A percentile compares a stretch with the other conserved stretches of the same genome.
These are phyloP conservation scores for Blera fallax DNA, from an alignment of 2,888 invertebrate species.

Conservation along the genomic window DNA sequence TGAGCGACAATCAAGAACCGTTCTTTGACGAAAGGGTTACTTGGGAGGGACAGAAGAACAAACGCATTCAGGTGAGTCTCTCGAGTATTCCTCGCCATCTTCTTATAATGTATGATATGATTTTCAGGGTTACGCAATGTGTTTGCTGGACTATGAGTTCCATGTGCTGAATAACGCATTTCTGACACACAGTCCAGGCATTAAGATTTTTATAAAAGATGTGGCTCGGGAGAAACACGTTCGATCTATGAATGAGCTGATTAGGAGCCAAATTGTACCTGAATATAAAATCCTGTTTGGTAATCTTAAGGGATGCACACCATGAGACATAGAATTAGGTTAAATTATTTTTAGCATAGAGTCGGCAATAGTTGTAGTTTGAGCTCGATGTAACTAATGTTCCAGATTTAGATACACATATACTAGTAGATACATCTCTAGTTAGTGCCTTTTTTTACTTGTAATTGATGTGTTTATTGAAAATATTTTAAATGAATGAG, in stretches of 20 bases:
- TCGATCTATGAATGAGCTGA: constrained; percentile 83
- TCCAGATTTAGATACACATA: too few species aligned
- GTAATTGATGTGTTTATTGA: too few species aligned
- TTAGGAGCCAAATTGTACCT: constrained; percentile 88
- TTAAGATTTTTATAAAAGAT: constrained; percentile 89
- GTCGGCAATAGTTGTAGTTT: too few species aligned
- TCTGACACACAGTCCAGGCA: constrained; percentile 93
- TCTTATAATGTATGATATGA: not conserved
- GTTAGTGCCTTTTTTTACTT: too few species aligned
- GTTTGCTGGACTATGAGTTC: constrained; percentile 93
- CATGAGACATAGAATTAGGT: not conserved
- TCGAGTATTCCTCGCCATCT: not conserved
- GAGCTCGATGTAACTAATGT: too few species aligned
- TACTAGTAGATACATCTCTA: too few species aligned
- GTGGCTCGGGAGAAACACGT: constrained; percentile 84
- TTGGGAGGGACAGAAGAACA: constrained; percentile 91
- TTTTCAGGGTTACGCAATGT: constrained; percentile 91
- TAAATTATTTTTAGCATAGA: too few species aligned
- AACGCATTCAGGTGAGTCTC: constrained; percentile 77
- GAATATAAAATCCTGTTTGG: constrained; percentile 91
- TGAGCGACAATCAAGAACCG: constrained; percentile 93
- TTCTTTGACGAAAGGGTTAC: constrained; percentile 94
- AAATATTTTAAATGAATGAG: too few species aligned
- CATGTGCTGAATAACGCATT: constrained; percentile 94
- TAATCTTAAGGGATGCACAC: constrained; percentile 85